Evolutionary conservation across 2,113 vertebrate species (phyloP).

Genomic region (Dipodomys merriami): DNA sequence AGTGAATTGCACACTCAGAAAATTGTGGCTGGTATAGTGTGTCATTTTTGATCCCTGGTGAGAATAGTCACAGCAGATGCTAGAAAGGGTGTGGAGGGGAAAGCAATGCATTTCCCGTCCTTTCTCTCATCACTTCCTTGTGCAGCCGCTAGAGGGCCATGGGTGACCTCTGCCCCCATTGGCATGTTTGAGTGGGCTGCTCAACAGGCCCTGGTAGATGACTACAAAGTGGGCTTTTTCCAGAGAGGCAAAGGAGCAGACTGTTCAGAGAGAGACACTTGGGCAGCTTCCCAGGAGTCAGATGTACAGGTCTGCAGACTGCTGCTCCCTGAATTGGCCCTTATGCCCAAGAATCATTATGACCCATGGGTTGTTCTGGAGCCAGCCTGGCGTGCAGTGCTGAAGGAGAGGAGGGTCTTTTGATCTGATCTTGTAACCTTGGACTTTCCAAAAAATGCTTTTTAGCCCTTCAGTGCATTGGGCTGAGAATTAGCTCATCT

Average conservation of each 20-base stretch:
- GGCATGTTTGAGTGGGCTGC: not conserved
- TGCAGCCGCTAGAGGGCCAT: slow-evolving; percentile 42
- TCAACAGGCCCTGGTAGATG: not conserved
- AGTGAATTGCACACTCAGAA: not conserved
- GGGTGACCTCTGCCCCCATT: not conserved
- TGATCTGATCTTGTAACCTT: not conserved
- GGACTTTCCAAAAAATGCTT: not conserved
- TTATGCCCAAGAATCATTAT: not conserved
- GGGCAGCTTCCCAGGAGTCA: not conserved
- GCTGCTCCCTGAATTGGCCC: not conserved
- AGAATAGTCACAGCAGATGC: not conserved
- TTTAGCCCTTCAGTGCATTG: not conserved
- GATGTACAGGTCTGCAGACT: not conserved
- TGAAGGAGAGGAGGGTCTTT: not conserved
- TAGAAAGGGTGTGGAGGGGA: not conserved
- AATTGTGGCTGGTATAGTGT: not conserved
- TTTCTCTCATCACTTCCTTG: not conserved
- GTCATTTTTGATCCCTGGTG: not conserved
- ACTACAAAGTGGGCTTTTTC: not conserved
- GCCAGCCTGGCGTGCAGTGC: not conserved
- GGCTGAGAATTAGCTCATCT: not conserved
- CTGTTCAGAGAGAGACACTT: not conserved
- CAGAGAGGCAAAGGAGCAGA: not conserved
- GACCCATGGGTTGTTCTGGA: not conserved
- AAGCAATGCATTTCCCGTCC: accelerated